Conservation (phyloP, 2,113 vertebrate genomes). For the Aegithalos caudatus region DNA sequence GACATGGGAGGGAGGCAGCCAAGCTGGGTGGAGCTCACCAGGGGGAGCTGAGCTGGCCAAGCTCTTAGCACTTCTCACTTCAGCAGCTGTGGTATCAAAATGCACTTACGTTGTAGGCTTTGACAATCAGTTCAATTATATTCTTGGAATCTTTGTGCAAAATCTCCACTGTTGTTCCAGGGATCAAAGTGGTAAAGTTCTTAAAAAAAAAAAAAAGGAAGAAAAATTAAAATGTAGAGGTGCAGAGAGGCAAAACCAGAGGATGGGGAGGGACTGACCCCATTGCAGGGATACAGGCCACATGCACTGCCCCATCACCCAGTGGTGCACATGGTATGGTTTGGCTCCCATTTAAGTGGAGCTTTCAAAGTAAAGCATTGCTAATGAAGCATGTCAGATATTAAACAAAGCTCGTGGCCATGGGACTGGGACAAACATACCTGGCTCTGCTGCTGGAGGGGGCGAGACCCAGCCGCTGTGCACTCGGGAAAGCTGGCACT, state of each 20-base stretch:
- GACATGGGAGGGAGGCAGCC: background rate
- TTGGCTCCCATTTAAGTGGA: fast-evolving
- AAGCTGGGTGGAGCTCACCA: fast-evolving
- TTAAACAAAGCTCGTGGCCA: background rate
- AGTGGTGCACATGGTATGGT: fast-evolving
- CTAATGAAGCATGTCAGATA: fast-evolving
- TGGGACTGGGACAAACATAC: background rate
- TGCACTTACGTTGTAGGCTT: conserved; percentile 90
- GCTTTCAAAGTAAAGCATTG: background rate
- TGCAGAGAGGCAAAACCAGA: background rate
- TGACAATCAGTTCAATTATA: conserved; percentile 92
- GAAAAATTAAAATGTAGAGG: background rate
- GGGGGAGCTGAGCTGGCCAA: background rate
- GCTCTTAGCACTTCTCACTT: background rate
- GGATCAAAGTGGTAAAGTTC: conserved; percentile 94
- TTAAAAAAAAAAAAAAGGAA: conserved; percentile 9
- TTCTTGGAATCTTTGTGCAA: conserved; percentile 95
- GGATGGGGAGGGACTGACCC: fast-evolving
- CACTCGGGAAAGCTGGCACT: fast-evolving
- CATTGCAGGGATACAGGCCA: fast-evolving
- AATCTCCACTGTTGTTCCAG: conserved; percentile 95
- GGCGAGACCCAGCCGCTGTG: background rate
- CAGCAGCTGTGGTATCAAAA: background rate
- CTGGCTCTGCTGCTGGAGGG: background rate
- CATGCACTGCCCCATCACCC: background rate